Evolutionary conservation across 1,140 invertebrate genomes (phyloP).

Genomic region (Drosophila obscura): DNA sequence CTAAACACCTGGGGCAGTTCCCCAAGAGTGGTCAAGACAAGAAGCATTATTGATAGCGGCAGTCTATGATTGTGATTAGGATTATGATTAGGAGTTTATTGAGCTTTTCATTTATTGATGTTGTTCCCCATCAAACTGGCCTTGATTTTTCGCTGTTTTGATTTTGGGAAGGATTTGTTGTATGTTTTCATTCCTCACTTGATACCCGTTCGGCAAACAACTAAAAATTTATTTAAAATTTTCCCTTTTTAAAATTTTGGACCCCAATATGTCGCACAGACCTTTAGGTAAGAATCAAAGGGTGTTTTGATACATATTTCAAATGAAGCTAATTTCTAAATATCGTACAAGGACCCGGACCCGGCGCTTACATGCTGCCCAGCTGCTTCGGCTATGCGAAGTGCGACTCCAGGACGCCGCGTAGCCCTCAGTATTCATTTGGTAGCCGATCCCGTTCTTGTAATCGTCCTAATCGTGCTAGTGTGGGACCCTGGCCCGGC

Average conservation of each 20-base stretch:
- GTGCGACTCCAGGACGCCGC: conserved; percentile 4
- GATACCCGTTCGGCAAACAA: conserved; percentile 29
- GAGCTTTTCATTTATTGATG: background rate
- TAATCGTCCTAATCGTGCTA: background rate
- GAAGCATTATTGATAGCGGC: conserved; percentile 18
- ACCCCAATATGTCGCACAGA: conserved; percentile 24
- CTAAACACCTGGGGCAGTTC: conserved; percentile 20
- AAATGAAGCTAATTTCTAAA: background rate
- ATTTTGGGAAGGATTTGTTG: no score
- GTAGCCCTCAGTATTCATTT: conserved; percentile 35
- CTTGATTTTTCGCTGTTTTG: conserved; percentile 4
- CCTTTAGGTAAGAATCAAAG: conserved; percentile 7
- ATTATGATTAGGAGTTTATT: conserved; percentile 2
- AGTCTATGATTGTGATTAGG: conserved; percentile 1
- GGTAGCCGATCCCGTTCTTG: conserved; percentile 11
- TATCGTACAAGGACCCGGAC: conserved; percentile 34
- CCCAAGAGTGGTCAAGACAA: conserved; percentile 11
- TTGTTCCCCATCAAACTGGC: conserved; percentile 6
- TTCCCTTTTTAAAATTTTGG: background rate
- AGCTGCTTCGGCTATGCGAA: conserved; percentile 20
- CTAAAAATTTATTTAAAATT: conserved; percentile 1
- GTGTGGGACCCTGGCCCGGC: conserved; percentile 35
- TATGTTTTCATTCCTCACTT: background rate
- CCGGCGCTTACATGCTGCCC: conserved; percentile 42
- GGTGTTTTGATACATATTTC: background rate